A percentile compares a stretch with the other conserved stretches of the same genome.
These are phyloP conservation scores for Chydorus sphaericus DNA, from an alignment of 2,888 invertebrate species.

Conservation along the genomic window DNA sequence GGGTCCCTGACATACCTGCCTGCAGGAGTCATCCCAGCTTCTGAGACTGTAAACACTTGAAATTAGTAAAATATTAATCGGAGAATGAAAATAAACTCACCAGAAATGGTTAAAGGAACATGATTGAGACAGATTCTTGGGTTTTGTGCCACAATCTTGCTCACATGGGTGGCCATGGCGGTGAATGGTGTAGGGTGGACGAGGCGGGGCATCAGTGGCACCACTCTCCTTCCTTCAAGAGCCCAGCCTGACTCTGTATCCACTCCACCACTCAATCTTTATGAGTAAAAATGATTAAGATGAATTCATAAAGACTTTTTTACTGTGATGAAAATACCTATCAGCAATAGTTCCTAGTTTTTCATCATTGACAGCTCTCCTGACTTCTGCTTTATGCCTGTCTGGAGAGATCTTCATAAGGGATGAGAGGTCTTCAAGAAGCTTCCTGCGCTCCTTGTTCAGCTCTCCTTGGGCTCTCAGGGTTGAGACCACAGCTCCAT, in stretches of 20 bases:
- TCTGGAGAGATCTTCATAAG: constrained; percentile 75
- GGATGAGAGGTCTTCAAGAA: constrained; percentile 66
- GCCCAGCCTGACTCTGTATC: constrained; percentile 56
- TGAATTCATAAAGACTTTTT: constrained; percentile 28
- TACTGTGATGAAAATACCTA: no score
- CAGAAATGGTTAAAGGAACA: not conserved
- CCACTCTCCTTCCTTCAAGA: constrained; percentile 66
- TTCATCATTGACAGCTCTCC: constrained; percentile 88
- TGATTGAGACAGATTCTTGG: constrained; percentile 8
- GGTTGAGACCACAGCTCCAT: constrained; percentile 74
- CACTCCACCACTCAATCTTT: constrained; percentile 29
- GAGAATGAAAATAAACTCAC: no score
- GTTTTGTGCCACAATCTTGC: constrained; percentile 38
- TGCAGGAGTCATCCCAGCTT: not conserved
- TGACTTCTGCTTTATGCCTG: constrained; percentile 78
- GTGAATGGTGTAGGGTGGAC: constrained; percentile 72
- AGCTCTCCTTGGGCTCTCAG: constrained; percentile 83
- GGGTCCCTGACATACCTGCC: constrained; percentile 4
- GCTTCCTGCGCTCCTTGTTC: constrained; percentile 63
- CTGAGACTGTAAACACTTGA: no score
- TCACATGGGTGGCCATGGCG: constrained; percentile 64
- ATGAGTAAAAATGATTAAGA: constrained; percentile 23
- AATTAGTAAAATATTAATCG: no score
- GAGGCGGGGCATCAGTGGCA: constrained; percentile 69
- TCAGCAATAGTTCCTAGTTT: constrained; percentile 28